Conservation (phyloP, 2,113 vertebrate genomes). For the Tragelaphus strepsiceros region DNA sequence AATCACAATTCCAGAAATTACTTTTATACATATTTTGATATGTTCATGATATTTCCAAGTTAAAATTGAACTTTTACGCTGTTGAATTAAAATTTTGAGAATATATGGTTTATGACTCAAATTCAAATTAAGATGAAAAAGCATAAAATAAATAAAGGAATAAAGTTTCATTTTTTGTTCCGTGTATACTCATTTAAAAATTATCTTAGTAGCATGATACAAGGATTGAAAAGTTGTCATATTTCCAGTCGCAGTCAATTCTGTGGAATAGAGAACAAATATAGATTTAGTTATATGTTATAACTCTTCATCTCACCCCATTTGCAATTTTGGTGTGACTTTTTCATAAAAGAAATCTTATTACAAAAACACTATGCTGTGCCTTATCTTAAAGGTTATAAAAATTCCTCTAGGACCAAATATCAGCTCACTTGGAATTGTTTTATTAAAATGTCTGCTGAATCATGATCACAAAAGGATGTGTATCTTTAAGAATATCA, state of each 20-base stretch:
- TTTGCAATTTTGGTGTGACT: not conserved
- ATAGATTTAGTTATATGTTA: not conserved
- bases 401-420: not conserved
- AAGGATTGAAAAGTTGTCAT: not conserved
- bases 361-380: not conserved
- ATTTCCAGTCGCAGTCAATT: constrained; percentile 54
- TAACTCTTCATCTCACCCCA: not conserved
- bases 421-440: not conserved
- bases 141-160: constrained; percentile 41
- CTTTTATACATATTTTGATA: constrained; percentile 27
- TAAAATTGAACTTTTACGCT: not conserved
- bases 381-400: not conserved
- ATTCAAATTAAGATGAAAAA: constrained; percentile 33
- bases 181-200: not conserved
- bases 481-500: not conserved
- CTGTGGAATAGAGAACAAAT: constrained; percentile 48
- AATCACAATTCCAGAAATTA: not conserved
- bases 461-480: not conserved
- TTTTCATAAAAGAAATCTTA: not conserved
- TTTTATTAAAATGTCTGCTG: not conserved
- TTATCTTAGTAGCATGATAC: not conserved
- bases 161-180: not conserved
- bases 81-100: constrained; percentile 6
- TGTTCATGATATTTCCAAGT: not conserved
- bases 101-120: not conserved